Conservation (phyloP, 2,113 vertebrate species). For the Misgurnus mizolepis region DNA sequence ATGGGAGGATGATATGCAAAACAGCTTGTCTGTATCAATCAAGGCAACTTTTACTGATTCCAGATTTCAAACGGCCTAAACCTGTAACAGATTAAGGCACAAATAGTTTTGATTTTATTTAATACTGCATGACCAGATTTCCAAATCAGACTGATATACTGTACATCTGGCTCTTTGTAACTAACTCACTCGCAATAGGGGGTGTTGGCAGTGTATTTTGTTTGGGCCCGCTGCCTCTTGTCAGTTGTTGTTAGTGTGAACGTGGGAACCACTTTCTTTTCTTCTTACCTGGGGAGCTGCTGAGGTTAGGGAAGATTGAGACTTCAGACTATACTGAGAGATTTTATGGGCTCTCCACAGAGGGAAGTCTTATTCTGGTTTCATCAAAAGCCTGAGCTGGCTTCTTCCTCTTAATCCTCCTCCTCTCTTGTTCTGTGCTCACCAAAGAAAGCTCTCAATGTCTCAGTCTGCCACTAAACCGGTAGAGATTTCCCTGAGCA, state of each 20-base stretch:
- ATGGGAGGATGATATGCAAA: constrained; percentile 12
- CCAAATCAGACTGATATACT: constrained; percentile 9
- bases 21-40: not conserved
- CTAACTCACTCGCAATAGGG: not conserved
- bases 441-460: constrained; percentile 17
- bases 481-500: constrained; percentile 28
- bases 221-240: constrained; percentile 14
- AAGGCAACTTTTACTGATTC: no score
- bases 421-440: constrained; percentile 27
- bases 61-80: no score
- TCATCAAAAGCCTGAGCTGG: constrained; percentile 42
- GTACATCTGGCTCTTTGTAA: constrained; percentile 15
- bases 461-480: constrained; percentile 31
- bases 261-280: constrained; percentile 21
- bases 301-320: constrained; percentile 33
- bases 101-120: not conserved
- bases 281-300: constrained; percentile 17
- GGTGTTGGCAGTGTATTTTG: constrained; percentile 10
- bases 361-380: constrained; percentile 38
- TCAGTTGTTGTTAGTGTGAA: constrained; percentile 11
- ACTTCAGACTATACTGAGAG: constrained; percentile 24
- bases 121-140: not conserved
- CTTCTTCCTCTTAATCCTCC: constrained; percentile 17
- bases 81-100: no score
- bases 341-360: constrained; percentile 35